Percentiles rank a stretch among this genome's conserved stretches.
Conservation (phyloP, 2,888 invertebrate genomes). For the Acanthosepion esculentum region DNA sequence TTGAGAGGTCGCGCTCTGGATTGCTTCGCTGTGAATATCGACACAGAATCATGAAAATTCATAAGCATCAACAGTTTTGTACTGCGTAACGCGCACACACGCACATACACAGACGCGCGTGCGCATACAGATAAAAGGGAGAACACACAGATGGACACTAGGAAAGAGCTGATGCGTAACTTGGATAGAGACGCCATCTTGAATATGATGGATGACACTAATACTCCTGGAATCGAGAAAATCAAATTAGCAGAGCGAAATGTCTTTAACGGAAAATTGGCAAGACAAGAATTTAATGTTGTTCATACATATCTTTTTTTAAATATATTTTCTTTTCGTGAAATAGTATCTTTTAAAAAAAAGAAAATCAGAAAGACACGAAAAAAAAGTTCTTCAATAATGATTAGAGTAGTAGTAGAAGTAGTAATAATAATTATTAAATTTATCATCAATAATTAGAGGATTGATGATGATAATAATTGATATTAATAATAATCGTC, state of each 20-base stretch:
- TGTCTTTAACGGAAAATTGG: background rate
- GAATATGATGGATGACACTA: background rate
- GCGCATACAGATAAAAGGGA: background rate
- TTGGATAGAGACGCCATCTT: background rate
- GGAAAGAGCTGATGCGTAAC: background rate
- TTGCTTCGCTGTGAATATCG: background rate
- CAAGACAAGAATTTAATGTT: slow-evolving; percentile 21
- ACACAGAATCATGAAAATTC: background rate
- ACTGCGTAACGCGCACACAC: background rate
- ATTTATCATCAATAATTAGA: background rate
- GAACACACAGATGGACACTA: background rate
- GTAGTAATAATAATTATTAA: slow-evolving; percentile 6
- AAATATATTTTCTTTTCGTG: background rate
- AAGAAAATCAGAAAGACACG: background rate
- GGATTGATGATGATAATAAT: background rate
- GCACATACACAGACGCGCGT: background rate
- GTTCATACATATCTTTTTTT: background rate
- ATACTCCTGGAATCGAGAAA: background rate
- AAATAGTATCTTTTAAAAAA: background rate
- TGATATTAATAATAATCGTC: background rate
- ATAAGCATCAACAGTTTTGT: too few species aligned
- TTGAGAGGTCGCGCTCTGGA: background rate
- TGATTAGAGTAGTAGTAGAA: background rate
- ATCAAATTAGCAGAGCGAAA: background rate
- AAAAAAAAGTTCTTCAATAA: background rate